Conservation (phyloP, 2,888 invertebrate species). For the Strigamia crassipes region DNA sequence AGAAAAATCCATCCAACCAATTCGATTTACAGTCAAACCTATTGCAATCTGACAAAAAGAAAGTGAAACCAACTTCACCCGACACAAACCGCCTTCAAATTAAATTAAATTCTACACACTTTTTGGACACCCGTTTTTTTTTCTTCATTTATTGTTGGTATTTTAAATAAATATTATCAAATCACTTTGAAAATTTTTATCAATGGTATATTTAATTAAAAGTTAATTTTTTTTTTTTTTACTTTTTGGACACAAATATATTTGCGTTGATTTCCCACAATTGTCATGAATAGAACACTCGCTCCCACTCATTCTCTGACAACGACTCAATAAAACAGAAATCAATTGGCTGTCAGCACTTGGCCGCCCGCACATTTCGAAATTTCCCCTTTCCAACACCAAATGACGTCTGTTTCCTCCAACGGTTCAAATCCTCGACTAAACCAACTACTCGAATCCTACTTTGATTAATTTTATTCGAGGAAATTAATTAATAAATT, state of each 20-base stretch:
- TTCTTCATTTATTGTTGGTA: no score
- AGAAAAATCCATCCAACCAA: slow-evolving; percentile 50
- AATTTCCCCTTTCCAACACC: not conserved
- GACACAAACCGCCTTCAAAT: no score
- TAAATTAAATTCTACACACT: no score
- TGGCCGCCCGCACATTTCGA: not conserved
- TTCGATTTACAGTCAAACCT: slow-evolving; percentile 51
- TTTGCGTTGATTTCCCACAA: not conserved
- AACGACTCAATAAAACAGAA: slow-evolving; percentile 7
- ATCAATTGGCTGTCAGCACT: slow-evolving; percentile 26
- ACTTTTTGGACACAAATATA: no score
- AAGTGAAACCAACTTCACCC: no score
- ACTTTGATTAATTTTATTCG: no score
- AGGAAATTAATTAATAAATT: slow-evolving; percentile 1
- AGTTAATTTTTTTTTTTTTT: no score
- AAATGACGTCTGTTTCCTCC: not conserved
- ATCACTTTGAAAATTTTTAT: no score
- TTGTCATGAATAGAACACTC: not conserved
- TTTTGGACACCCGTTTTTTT: no score
- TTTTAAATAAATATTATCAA: no score
- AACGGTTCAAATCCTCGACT: not conserved
- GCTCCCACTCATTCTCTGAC: not conserved
- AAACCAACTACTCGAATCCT: not conserved
- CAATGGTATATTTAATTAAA: no score
- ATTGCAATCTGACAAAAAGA: slow-evolving; percentile 42